Conservation (phyloP, 1,140 invertebrate species). For the Solenopsis fugax region DNA sequence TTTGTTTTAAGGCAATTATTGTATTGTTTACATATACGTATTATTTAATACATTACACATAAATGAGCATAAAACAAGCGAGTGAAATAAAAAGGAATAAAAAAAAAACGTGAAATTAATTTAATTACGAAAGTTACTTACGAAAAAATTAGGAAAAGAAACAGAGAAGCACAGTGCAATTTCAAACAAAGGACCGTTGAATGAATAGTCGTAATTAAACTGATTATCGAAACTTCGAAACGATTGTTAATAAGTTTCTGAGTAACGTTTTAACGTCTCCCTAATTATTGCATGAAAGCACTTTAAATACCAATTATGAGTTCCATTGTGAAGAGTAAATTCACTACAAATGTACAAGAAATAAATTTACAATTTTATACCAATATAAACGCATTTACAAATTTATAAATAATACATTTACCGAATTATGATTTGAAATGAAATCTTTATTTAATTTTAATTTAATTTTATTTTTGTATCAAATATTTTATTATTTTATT, state of each 20-base stretch:
- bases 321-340: constrained; percentile 21
- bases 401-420: neutral
- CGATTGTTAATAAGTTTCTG: constrained; percentile 61
- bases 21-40: neutral
- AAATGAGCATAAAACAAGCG: neutral
- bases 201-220: constrained; percentile 60
- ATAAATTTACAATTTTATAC: neutral
- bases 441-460: neutral
- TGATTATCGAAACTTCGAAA: constrained; percentile 20
- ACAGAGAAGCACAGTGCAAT: neutral
- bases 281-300: constrained; percentile 17
- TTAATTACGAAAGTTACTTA: neutral
- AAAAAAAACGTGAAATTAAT: neutral
- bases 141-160: neutral
- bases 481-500: neutral
- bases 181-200: constrained; percentile 42
- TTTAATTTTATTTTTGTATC: neutral
- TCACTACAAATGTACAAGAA: neutral
- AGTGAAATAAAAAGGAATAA: neutral
- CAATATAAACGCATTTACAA: neutral
- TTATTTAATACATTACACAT: neutral
- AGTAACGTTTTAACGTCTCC: constrained; percentile 35
- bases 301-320: constrained; percentile 36
- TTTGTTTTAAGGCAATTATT: neutral
- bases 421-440: neutral